Base-by-base conservation (phyloP, 2,797 vertebrate genomes). In the Lagodon rhomboides region DNA sequence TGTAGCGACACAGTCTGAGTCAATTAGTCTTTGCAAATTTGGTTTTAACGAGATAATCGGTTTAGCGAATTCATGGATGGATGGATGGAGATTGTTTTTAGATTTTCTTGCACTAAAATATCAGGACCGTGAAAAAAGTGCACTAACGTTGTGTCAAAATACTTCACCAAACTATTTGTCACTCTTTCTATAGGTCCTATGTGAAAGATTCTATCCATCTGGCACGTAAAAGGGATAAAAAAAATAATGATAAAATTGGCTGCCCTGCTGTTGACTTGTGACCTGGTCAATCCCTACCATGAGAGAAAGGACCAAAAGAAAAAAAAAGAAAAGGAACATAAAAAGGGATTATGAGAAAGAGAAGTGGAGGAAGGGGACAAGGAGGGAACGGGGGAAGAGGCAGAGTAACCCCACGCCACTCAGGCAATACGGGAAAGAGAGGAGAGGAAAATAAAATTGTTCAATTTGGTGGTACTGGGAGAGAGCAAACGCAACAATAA, bases 231-330 rank as follows among this genome's bases (percentile, higher is more conserved):
- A 75, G 4, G 46, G 49, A 50, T 43, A 66, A 54, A 22, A 54
- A 22, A 66, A 18, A 4, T 18, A n/a, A 58, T 16, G 55, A 69
- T 71, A 58, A 68, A 85, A 41, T 70, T 81, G 73, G 79, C 84
- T 89, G 84, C 70, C 70, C 71, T 77, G 59, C 73, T 71, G 51
- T 79, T 86, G 82, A 89, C 64, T 62, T 88, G 69, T 90, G 88
- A 92, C 89, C 86, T 63, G 84, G 83, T 83, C 80, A 89, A 87
- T 80, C 87, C 75, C 43, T 85, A 86, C 68, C 82, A 87, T 23
- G 66, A 76, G 78, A 91, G 73, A 68, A 76, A 72, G 68, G 78
- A 75, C 11, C 20, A 22, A 47, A 46, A 44, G 20, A 47, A 6
- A 34, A 34, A n/a, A 69, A 54, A 72, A 49, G 18, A 22, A 50